Conservation (phyloP, 2,888 invertebrate genomes). For the Erannis defoliaria region DNA sequence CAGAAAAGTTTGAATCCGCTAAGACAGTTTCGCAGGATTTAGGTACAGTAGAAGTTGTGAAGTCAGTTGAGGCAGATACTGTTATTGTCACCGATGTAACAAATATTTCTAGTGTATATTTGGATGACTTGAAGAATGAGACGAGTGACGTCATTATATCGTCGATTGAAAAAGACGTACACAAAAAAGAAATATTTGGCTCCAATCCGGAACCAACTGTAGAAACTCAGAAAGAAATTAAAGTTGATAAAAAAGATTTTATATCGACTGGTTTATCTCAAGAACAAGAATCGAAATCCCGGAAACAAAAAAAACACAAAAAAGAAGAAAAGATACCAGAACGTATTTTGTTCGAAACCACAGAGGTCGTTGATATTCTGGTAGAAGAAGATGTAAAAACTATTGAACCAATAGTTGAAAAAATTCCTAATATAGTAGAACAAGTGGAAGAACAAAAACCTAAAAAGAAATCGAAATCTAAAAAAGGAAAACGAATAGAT, state of each 20-base stretch:
- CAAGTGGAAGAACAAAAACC: constrained; percentile 48
- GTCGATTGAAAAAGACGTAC: not conserved
- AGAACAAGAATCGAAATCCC: constrained; percentile 48
- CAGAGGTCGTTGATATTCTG: constrained; percentile 36
- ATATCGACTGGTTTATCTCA: not conserved
- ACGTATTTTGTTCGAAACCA: constrained; percentile 20
- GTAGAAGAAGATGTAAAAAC: constrained; percentile 44
- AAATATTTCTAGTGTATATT: not conserved
- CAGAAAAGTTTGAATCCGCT: not conserved
- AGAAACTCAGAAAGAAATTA: not conserved
- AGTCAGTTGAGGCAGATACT: not conserved
- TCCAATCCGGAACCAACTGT: not conserved
- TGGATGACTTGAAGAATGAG: not conserved
- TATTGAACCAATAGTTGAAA: constrained; percentile 48
- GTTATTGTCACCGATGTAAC: not conserved
- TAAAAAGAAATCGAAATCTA: constrained; percentile 55
- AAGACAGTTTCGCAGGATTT: not conserved
- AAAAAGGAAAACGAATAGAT: constrained; percentile 30
- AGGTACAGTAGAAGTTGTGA: not conserved
- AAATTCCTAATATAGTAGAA: constrained; percentile 51
- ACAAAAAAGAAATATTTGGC: not conserved
- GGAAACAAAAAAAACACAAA: constrained; percentile 65
- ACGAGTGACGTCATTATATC: not conserved
- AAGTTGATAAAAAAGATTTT: not conserved
- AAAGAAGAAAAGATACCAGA: constrained; percentile 52